phyloP scores from a whole-genome alignment of 92 coral and sea anemone species.

The Zoanthus gigantus region DNA sequence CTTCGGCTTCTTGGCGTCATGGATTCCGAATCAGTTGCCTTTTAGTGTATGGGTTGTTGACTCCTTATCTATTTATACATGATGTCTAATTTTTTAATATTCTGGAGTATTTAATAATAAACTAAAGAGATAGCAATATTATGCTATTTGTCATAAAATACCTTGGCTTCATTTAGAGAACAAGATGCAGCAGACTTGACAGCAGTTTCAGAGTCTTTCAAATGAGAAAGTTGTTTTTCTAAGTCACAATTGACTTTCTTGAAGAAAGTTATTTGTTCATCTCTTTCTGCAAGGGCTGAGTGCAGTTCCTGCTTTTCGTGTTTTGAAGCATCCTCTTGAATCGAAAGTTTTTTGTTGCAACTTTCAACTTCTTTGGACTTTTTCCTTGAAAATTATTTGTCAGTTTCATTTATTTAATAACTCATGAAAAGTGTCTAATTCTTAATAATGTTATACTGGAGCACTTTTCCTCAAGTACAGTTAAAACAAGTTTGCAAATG shows the following conservation, averaged over 20 bases:
- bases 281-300: constrained; percentile 55
- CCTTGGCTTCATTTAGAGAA: constrained; percentile 78
- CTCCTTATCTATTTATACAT: too few relatives aligned
- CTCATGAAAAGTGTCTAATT: too few relatives aligned
- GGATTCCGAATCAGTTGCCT: too few relatives aligned
- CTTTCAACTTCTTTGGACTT: constrained; percentile 59
- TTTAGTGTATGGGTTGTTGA: too few relatives aligned
- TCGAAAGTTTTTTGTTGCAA: constrained; percentile 48
- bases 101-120: background rate
- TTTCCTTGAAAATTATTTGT: constrained; percentile 29
- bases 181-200: constrained; percentile 70
- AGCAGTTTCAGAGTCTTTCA: constrained; percentile 60
- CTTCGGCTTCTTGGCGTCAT: too few relatives aligned
- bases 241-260: constrained; percentile 60
- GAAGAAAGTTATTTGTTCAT: constrained; percentile 58
- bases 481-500: too few relatives aligned
- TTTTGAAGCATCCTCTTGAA: constrained; percentile 60
- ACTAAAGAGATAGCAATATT: too few relatives aligned
- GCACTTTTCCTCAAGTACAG: too few relatives aligned
- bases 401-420: background rate
- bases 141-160: background rate
- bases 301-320: constrained; percentile 59
- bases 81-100: too few relatives aligned
- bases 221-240: constrained; percentile 68
- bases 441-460: too few relatives aligned